phyloP scores from a whole-genome alignment of 1,140 invertebrate genomes.

The Schmidtea mediterranea region DNA sequence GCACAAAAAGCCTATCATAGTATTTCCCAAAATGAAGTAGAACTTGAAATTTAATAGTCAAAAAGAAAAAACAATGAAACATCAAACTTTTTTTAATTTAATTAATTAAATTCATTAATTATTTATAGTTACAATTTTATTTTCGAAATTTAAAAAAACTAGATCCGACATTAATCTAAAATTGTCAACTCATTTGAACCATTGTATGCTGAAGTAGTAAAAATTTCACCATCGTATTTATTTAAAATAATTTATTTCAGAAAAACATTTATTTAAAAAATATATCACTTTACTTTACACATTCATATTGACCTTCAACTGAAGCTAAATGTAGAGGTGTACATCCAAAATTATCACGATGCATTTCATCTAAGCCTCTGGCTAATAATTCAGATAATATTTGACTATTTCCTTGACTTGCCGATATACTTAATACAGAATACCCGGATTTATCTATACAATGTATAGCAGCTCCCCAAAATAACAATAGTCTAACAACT shows the following conservation, averaged over 20 bases:
- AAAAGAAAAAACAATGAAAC: too few species aligned
- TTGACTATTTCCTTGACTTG: conserved; percentile 49
- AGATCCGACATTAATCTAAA: too few species aligned
- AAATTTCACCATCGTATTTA: too few species aligned
- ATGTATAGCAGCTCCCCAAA: conserved; percentile 64
- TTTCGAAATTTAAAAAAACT: too few species aligned
- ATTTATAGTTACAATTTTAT: too few species aligned
- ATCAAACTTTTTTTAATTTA: too few species aligned
- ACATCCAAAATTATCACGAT: conserved; percentile 46
- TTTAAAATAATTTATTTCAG: not conserved
- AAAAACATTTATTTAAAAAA: not conserved
- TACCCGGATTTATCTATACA: conserved; percentile 64
- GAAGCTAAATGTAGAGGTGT: conserved; percentile 66
- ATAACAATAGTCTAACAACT: conserved; percentile 48
- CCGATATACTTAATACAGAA: conserved; percentile 47
- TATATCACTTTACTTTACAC: not conserved
- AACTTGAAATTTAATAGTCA: too few species aligned
- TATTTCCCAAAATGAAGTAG: too few species aligned
- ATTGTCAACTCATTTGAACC: too few species aligned
- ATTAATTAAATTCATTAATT: too few species aligned
- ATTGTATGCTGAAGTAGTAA: too few species aligned
- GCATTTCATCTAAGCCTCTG: conserved; percentile 41
- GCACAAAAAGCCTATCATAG: too few species aligned
- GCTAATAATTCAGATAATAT: conserved; percentile 62
- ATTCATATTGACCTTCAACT: conserved; percentile 51